Conservation (phyloP, 2,113 vertebrate species). For the Sialia sialis region DNA sequence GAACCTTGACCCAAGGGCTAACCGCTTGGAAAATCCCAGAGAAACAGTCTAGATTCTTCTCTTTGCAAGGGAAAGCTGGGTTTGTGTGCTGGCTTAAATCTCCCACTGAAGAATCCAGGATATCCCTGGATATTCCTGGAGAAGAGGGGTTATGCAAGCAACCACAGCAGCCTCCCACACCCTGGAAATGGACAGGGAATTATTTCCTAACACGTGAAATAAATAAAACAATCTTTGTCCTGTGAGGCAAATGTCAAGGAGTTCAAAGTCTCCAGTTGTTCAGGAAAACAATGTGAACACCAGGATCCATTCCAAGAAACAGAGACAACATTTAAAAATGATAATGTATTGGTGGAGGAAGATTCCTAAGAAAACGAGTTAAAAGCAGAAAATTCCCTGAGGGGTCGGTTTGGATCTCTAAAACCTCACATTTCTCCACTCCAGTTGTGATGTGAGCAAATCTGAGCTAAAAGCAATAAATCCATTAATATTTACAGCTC, state of each 20-base stretch:
- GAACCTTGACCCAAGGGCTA: background rate
- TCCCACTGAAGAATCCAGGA: background rate
- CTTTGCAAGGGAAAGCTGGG: background rate
- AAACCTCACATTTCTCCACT: background rate
- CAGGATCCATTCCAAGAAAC: fast-evolving
- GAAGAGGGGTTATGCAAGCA: background rate
- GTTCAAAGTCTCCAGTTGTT: background rate
- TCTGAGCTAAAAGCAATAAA: background rate
- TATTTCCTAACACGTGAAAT: background rate
- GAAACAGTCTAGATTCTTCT: background rate
- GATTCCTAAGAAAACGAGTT: background rate
- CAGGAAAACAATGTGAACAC: background rate
- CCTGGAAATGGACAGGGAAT: background rate
- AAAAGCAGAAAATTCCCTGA: background rate
- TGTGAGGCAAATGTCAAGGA: background rate
- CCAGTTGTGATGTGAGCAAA: background rate
- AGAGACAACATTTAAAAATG: background rate
- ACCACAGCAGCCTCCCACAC: background rate
- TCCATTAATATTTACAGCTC: background rate
- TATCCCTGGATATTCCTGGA: background rate
- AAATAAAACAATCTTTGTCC: background rate
- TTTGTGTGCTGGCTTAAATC: background rate
- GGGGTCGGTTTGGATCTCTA: fast-evolving
- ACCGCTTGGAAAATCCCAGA: background rate
- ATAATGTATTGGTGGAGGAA: background rate